Evolutionary conservation across 1,140 invertebrate genomes (phyloP).

Genomic region (Caenorhabditis tropicalis): DNA sequence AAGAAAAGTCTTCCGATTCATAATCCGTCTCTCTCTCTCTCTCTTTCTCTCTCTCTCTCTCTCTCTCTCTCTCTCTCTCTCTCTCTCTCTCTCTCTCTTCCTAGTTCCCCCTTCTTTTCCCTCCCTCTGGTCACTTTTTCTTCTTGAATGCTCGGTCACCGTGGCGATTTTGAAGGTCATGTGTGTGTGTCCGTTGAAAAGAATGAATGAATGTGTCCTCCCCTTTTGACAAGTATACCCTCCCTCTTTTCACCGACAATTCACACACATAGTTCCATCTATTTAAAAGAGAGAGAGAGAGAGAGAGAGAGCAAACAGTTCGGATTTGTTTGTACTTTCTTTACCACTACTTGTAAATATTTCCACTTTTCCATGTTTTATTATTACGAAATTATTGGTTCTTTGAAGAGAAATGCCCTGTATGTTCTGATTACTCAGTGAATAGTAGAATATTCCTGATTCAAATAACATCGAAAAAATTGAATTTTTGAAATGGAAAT

Average conservation of each 20-base stretch:
- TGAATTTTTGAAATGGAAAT: too few species aligned
- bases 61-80: neutral
- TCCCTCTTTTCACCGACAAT: neutral
- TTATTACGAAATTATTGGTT: too few species aligned
- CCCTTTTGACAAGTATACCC: neutral
- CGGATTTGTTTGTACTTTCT: neutral
- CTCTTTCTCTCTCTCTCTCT: too few species aligned
- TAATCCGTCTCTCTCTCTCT: too few species aligned
- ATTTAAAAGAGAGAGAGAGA: neutral
- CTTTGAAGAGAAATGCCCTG: too few species aligned
- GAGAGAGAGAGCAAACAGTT: neutral
- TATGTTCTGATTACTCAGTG: too few species aligned
- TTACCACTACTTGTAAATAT: too few species aligned
- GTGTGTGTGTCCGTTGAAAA: neutral
- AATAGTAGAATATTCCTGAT: too few species aligned
- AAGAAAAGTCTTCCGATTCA: too few species aligned
- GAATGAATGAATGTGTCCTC: neutral
- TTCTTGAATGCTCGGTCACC: slow-evolving; percentile 3
- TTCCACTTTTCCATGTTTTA: too few species aligned
- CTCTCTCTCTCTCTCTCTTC: neutral
- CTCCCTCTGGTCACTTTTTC: neutral
- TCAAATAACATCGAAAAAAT: too few species aligned
- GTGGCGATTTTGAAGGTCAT: slow-evolving; percentile 17
- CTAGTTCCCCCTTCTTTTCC: neutral
- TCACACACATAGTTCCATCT: neutral